These are phyloP conservation scores for Empis stercorea DNA, from an alignment of 2,888 invertebrate species.

Conservation along the genomic window DNA sequence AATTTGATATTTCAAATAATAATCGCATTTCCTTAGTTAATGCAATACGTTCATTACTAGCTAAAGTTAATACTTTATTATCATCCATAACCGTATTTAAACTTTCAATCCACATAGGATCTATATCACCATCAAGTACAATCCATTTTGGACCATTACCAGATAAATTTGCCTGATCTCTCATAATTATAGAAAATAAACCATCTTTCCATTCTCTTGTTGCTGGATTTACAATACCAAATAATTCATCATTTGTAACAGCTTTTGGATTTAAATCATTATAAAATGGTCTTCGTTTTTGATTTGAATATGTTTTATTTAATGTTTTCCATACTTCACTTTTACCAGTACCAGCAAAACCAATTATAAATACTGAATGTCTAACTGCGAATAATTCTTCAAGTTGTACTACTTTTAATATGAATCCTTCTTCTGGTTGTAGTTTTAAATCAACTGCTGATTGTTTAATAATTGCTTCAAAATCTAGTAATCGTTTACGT, in stretches of 20 bases:
- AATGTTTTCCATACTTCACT: conserved; percentile 87
- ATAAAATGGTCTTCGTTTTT: conserved; percentile 68
- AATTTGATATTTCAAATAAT: conserved; percentile 83
- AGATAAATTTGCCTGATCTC: conserved; percentile 81
- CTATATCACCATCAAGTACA: conserved; percentile 89
- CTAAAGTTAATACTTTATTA: conserved; percentile 83
- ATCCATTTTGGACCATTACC: conserved; percentile 89
- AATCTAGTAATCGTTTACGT: conserved; percentile 69
- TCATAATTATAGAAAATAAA: conserved; percentile 84
- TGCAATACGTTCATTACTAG: conserved; percentile 89
- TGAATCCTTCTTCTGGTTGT: conserved; percentile 84
- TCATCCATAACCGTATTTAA: conserved; percentile 96
- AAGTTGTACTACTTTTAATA: conserved; percentile 76
- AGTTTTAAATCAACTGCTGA: conserved; percentile 71
- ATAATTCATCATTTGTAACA: conserved; percentile 88
- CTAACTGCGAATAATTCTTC: conserved; percentile 87
- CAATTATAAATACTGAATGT: conserved; percentile 83
- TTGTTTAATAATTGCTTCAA: conserved; percentile 64
- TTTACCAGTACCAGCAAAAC: conserved; percentile 83
- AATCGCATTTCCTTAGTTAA: conserved; percentile 78
- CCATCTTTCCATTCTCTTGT: conserved; percentile 90
- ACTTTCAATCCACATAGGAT: conserved; percentile 98
- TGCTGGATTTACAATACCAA: conserved; percentile 85
- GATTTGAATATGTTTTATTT: conserved; percentile 66
- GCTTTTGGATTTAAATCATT: conserved; percentile 93